Conservation (phyloP, 2,113 vertebrate species). For the Caretta caretta region DNA sequence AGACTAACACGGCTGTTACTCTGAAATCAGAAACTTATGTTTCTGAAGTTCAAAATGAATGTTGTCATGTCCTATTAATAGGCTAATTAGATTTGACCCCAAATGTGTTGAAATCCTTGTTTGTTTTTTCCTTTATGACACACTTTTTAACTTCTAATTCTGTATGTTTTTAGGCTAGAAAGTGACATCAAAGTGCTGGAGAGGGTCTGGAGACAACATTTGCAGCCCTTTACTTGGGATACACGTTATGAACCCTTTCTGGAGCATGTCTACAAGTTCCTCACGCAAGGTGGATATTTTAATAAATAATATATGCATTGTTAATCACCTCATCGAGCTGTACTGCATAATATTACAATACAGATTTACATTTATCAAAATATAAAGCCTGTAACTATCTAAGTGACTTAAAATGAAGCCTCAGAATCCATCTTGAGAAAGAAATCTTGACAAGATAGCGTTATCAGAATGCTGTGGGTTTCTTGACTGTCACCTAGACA, state of each 20-base stretch:
- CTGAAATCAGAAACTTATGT: not conserved
- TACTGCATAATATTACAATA: not conserved
- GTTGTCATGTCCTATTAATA: not conserved
- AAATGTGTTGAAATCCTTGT: rapidly evolving
- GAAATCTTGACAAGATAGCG: not conserved
- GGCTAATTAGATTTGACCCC: not conserved
- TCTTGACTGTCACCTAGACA: not conserved
- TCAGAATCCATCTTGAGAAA: not conserved
- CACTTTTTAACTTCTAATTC: not conserved
- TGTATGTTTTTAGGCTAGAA: conserved; percentile 50
- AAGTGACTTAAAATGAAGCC: not conserved
- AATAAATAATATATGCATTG: not conserved
- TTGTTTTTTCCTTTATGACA: not conserved
- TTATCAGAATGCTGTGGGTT: not conserved
- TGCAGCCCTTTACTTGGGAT: conserved; percentile 60
- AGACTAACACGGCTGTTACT: no score
- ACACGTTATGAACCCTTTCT: conserved; percentile 97
- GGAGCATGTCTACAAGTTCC: conserved; percentile 96
- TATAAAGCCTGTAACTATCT: not conserved
- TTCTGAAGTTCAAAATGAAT: not conserved
- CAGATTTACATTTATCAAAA: not conserved
- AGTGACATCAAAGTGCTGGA: conserved; percentile 66
- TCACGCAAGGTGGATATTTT: conserved; percentile 88
- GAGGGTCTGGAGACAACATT: conserved; percentile 64
- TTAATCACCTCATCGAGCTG: not conserved